These are phyloP conservation scores for Sphecodes monilicornis DNA, from an alignment of 2,888 invertebrate genomes.

Conservation along the genomic window DNA sequence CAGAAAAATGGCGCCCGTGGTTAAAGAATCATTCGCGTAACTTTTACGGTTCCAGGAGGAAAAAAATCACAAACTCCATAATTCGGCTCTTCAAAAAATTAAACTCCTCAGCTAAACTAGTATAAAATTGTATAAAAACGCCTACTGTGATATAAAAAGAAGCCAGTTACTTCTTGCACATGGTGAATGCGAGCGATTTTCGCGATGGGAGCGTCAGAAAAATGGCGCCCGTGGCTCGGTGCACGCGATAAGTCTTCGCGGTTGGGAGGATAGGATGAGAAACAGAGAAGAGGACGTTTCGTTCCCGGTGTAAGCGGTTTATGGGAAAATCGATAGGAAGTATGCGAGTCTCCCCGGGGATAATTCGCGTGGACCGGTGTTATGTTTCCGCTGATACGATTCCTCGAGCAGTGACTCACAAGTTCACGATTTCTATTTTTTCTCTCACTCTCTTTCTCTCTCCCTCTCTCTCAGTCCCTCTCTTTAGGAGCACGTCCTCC, in stretches of 20 bases:
- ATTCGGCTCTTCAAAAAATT: too few relatives aligned
- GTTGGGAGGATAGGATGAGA: not conserved
- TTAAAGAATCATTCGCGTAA: too few relatives aligned
- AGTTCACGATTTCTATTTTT: not conserved
- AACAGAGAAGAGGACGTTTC: not conserved
- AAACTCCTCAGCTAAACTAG: too few relatives aligned
- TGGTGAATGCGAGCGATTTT: not conserved
- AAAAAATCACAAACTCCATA: too few relatives aligned
- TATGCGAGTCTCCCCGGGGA: slow-evolving; percentile 11
- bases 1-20: too few relatives aligned
- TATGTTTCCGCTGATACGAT: slow-evolving; percentile 13
- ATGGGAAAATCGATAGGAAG: slow-evolving; percentile 35
- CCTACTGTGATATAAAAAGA: not conserved
- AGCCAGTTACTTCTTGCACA: too few relatives aligned
- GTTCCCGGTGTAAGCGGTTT: slow-evolving; percentile 13
- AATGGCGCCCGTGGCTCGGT: not conserved
- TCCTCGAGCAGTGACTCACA: slow-evolving; percentile 31
- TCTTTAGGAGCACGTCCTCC: not conserved
- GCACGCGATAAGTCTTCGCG: not conserved
- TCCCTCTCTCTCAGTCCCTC: not conserved
- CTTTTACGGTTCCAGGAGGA: too few relatives aligned
- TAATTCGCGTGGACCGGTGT: slow-evolving; percentile 35
- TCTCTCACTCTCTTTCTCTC: not conserved
- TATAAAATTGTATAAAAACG: too few relatives aligned
- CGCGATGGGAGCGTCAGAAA: not conserved